phyloP scores from a whole-genome alignment of 2,888 invertebrate species.

The Drosophila yooni region DNA sequence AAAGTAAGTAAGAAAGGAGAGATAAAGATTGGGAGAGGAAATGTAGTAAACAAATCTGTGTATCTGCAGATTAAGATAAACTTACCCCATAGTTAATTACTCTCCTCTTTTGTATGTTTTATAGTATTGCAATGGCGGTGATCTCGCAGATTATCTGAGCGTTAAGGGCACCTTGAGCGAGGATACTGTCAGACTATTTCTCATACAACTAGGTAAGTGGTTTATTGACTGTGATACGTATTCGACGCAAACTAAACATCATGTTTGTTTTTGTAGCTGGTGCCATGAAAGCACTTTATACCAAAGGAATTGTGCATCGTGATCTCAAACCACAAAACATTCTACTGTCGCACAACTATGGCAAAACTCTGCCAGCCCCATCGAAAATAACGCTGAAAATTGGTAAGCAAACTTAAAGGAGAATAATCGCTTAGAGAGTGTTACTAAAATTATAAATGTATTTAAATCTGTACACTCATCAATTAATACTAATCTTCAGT shows the following conservation, averaged over 20 bases:
- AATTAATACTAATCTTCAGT: not conserved
- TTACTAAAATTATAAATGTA: not conserved
- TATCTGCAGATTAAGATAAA: not conserved
- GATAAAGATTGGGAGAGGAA: not conserved
- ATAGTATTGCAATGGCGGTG: slow-evolving; percentile 99
- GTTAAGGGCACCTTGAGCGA: slow-evolving; percentile 98
- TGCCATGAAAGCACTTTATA: slow-evolving; percentile 98
- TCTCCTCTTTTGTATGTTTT: slow-evolving; percentile 71
- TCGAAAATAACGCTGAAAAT: slow-evolving; percentile 97
- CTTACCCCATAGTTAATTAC: not conserved
- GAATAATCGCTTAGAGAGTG: not conserved
- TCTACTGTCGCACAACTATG: slow-evolving; percentile 91
- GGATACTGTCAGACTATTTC: slow-evolving; percentile 97
- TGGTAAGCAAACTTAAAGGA: slow-evolving; percentile 87
- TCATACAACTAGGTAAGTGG: slow-evolving; percentile 93
- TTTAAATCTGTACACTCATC: not conserved
- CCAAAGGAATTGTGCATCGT: slow-evolving; percentile 98
- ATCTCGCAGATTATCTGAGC: slow-evolving; percentile 98
- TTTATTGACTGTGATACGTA: too few relatives aligned
- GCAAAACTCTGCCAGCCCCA: slow-evolving; percentile 87
- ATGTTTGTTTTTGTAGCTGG: slow-evolving; percentile 88
- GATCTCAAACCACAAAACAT: slow-evolving; percentile 99
- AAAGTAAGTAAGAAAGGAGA: not conserved
- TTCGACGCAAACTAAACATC: not conserved
- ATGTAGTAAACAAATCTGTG: not conserved